Evolutionary conservation across 92 coral and sea anemone species (phyloP).

Genomic region (Montipora capitata): DNA sequence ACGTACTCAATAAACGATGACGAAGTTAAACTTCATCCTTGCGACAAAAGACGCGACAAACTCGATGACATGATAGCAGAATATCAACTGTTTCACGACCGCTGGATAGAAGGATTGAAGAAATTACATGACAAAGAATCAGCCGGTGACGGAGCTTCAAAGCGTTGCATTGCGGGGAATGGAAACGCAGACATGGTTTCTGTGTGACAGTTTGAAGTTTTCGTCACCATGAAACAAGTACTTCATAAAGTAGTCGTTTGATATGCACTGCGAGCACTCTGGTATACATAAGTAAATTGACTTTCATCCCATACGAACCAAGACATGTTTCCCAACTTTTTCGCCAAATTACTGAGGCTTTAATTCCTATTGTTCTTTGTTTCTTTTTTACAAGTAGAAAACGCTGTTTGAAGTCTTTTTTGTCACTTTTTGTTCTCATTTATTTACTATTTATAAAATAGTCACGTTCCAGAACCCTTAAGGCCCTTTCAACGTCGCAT

Average conservation of each 20-base stretch:
- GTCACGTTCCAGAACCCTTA: no score
- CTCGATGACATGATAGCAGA: conserved; percentile 85
- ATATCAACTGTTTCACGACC: conserved; percentile 89
- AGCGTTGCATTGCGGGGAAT: conserved; percentile 22
- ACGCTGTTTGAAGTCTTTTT: no score
- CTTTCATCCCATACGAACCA: no score
- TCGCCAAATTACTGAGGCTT: no score
- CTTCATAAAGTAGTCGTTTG: background rate
- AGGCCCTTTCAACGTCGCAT: no score
- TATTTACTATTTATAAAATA: no score
- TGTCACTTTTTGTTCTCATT: no score
- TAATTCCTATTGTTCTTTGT: no score
- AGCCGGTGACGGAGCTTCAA: background rate
- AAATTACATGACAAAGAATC: conserved; percentile 67
- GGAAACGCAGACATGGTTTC: conserved; percentile 25
- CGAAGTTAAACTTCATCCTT: conserved; percentile 78
- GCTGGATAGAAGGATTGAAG: conserved; percentile 90
- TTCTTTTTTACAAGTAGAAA: no score
- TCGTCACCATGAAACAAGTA: background rate
- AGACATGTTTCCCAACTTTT: no score
- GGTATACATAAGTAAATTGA: no score
- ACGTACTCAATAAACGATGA: conserved; percentile 73
- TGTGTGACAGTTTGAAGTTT: conserved; percentile 4
- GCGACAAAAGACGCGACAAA: conserved; percentile 71
- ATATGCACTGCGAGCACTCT: background rate